A percentile compares a stretch with the other conserved stretches of the same genome.
Evolutionary conservation across 2,888 invertebrate genomes (phyloP).

Genomic region (Stramonita haemastoma): DNA sequence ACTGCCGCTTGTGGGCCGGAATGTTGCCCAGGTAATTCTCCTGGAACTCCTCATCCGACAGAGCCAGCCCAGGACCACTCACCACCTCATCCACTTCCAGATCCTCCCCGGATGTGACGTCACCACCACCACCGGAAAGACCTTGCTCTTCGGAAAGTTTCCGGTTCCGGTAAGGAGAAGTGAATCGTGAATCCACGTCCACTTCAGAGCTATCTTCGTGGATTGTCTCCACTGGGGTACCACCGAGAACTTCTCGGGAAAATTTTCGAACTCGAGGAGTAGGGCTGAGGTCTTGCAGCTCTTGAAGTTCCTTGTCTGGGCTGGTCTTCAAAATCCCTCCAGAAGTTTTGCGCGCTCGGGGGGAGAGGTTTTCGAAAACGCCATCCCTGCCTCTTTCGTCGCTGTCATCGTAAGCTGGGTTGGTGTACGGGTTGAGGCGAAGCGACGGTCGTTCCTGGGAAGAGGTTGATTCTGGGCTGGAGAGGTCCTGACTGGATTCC

Average conservation of each 20-base stretch:
- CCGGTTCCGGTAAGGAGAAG: not conserved
- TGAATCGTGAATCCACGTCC: not conserved
- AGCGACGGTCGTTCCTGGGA: not conserved
- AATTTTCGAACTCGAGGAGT: not conserved
- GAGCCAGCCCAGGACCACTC: slow-evolving; percentile 18
- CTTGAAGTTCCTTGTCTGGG: not conserved
- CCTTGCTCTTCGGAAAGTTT: not conserved
- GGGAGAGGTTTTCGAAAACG: not conserved
- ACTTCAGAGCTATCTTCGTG: not conserved
- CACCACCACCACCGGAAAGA: not conserved
- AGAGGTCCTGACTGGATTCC: not conserved
- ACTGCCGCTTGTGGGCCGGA: slow-evolving; percentile 44
- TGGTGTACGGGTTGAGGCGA: not conserved
- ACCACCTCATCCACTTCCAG: not conserved
- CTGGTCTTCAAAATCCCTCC: slow-evolving; percentile 21
- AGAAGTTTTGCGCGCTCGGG: not conserved
- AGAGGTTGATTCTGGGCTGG: not conserved
- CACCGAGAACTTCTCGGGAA: slow-evolving; percentile 22
- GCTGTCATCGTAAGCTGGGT: not conserved
- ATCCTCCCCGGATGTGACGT: not conserved
- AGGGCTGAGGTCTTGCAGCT: slow-evolving; percentile 6
- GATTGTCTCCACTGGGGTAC: slow-evolving; percentile 24
- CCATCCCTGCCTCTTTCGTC: not conserved
- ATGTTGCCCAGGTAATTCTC: slow-evolving; percentile 54
- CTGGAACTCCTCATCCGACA: slow-evolving; percentile 51